A percentile compares a stretch with the other conserved stretches of the same genome.
Evolutionary conservation across 2,888 invertebrate species (phyloP).

Genomic region (Nipponacmea schrenckii): DNA sequence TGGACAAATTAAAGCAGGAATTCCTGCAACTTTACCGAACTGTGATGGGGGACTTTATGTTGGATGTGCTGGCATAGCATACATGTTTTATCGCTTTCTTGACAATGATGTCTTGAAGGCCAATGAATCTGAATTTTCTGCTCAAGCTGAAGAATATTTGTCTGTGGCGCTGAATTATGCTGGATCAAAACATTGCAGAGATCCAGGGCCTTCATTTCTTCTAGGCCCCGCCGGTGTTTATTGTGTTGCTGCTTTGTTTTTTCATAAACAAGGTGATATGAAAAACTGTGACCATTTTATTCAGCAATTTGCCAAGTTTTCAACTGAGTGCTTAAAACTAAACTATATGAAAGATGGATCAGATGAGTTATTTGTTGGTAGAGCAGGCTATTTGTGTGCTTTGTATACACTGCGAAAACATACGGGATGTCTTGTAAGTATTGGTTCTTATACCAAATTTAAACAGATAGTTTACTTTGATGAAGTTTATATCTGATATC

Average conservation of each 20-base stretch:
- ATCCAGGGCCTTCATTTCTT: slow-evolving; percentile 78
- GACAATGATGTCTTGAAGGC: slow-evolving; percentile 69
- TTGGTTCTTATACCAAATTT: slow-evolving; percentile 23
- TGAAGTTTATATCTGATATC: too few relatives aligned
- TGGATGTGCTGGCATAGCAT: slow-evolving; percentile 79
- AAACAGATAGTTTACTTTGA: too few relatives aligned
- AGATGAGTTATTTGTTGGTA: slow-evolving; percentile 87
- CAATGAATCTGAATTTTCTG: slow-evolving; percentile 68
- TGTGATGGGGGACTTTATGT: slow-evolving; percentile 77
- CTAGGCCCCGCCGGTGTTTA: slow-evolving; percentile 84
- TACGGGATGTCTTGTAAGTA: slow-evolving; percentile 35
- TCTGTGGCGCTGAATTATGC: slow-evolving; percentile 73
- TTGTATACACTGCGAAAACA: slow-evolving; percentile 76
- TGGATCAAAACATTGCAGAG: slow-evolving; percentile 43
- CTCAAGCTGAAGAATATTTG: slow-evolving; percentile 75
- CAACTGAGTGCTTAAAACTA: slow-evolving; percentile 68
- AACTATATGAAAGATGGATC: slow-evolving; percentile 70
- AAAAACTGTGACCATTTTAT: slow-evolving; percentile 26
- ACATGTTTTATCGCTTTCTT: slow-evolving; percentile 79
- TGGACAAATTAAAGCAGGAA: slow-evolving; percentile 42
- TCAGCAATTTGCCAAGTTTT: slow-evolving; percentile 69
- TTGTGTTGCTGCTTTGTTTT: slow-evolving; percentile 73
- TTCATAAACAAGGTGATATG: slow-evolving; percentile 67
- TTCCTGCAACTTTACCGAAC: slow-evolving; percentile 45
- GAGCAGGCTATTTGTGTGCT: slow-evolving; percentile 85